Evolutionary conservation across 2,113 vertebrate species (phyloP), one percentile per base, ranked within the genome.

Genomic region (Romanogobio albipinnatus): DNA sequence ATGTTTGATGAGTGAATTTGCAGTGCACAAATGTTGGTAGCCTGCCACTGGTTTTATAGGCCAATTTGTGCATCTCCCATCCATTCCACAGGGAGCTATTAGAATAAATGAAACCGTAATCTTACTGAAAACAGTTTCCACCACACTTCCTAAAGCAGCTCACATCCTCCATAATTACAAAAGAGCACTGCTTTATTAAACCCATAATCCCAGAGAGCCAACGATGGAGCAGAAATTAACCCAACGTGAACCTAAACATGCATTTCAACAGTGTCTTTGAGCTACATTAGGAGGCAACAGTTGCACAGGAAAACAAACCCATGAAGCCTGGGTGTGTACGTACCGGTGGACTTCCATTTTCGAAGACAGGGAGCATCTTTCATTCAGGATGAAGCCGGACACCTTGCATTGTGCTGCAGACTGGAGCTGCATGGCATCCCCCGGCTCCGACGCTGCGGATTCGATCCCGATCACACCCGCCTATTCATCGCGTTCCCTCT

Each of bases 271-370:
- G 47, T 33, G 5, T 36, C 22, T 39, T 66, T 81, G 14, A 77
- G 71, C 64, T 73, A 75, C 86, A 36, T 76, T 15, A 75, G 10
- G 24, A 76, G 47, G 58, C 77, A 88, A 87, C 87, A 76, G 87
- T 87, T 76, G 53, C 53, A 56, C 7, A 9, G 1, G 26, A 51
- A 70, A 29, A 43, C 29, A 49, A 66, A 62, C 61, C 47, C n/a
- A 59, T 36, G 80, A 76, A 86, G 45, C 83, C 79, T 5, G 70
- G 11, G 73, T 43, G 56, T 22, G 66, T 87, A 91, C 90, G 8
- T 90, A 91, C 89, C 89, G 90, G 85, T 88, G 89, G 19, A 81
- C 89, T 87, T 91, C 90, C 90, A 91, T 91, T 88, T 91, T 90
- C 4, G 87, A 81, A 75, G 89, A 76, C 61, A 51, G 49, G 45